These are phyloP conservation scores for Sinocyclocheilus rhinocerous DNA, from an alignment of 2,113 vertebrate genomes.

Conservation along the genomic window DNA sequence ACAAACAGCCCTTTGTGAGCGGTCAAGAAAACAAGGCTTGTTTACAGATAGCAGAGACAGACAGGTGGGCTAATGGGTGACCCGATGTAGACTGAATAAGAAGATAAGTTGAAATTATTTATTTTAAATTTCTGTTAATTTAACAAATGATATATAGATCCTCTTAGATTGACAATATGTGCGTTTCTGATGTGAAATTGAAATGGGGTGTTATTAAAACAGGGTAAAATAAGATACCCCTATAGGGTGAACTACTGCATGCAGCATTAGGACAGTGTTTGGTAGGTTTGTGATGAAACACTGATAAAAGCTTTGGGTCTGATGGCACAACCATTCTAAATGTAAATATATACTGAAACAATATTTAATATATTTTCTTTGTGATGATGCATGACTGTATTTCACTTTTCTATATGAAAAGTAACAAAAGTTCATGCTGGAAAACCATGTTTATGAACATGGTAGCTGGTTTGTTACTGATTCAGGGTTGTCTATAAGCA, in stretches of 20 bases:
- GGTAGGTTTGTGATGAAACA: neutral
- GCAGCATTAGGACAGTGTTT: neutral
- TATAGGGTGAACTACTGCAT: neutral
- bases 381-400: neutral
- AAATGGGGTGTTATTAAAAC: neutral
- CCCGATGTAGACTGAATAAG: neutral
- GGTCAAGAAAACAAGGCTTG: neutral
- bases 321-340: neutral
- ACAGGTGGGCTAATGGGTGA: neutral
- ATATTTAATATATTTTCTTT: neutral
- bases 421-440: neutral
- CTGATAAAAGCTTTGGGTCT: neutral
- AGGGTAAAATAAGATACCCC: neutral
- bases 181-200: neutral
- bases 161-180: neutral
- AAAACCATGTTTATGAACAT: neutral
- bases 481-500: neutral
- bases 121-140: neutral
- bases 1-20: neutral
- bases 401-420: neutral
- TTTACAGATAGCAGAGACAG: constrained; percentile 3
- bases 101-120: neutral
- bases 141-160: neutral
- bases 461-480: neutral
- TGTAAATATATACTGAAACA: neutral